These are phyloP conservation scores for Willowsia nigromaculata DNA, from an alignment of 2,888 invertebrate genomes.

Conservation along the genomic window DNA sequence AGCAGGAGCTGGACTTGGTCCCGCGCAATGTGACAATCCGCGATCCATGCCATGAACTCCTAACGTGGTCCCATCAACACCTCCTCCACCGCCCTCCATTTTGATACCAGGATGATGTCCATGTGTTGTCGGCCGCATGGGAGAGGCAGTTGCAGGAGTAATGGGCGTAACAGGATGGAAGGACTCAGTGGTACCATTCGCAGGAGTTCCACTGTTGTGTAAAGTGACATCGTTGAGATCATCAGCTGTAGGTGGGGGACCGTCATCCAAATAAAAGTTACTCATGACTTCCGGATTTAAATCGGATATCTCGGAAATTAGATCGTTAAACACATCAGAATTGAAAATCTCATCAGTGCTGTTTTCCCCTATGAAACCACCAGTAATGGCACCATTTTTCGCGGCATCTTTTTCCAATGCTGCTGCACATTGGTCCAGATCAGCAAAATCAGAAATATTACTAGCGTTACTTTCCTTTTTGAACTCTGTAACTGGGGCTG, in stretches of 20 bases:
- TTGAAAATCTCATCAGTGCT: constrained; percentile 88
- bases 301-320: constrained; percentile 92
- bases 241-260: constrained; percentile 59
- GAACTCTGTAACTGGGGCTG: constrained; percentile 59
- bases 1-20: constrained; percentile 78
- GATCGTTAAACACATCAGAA: constrained; percentile 90
- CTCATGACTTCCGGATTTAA: constrained; percentile 90
- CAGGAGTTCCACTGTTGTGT: constrained; percentile 74
- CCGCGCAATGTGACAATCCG: constrained; percentile 73
- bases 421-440: constrained; percentile 90
- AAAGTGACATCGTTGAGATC: constrained; percentile 69
- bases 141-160: constrained; percentile 67
- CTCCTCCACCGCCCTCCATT: constrained; percentile 56
- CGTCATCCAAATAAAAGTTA: constrained; percentile 87
- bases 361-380: constrained; percentile 91
- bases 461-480: constrained; percentile 64
- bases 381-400: constrained; percentile 85
- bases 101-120: constrained; percentile 67
- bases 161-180: constrained; percentile 72
- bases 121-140: constrained; percentile 63
- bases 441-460: constrained; percentile 86
- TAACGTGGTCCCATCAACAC: constrained; percentile 60
- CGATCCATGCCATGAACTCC: constrained; percentile 66
- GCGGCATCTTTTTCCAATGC: constrained; percentile 90
- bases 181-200: constrained; percentile 59